phyloP scores from a whole-genome alignment of 2,888 invertebrate species.

The Amitus sp. region DNA sequence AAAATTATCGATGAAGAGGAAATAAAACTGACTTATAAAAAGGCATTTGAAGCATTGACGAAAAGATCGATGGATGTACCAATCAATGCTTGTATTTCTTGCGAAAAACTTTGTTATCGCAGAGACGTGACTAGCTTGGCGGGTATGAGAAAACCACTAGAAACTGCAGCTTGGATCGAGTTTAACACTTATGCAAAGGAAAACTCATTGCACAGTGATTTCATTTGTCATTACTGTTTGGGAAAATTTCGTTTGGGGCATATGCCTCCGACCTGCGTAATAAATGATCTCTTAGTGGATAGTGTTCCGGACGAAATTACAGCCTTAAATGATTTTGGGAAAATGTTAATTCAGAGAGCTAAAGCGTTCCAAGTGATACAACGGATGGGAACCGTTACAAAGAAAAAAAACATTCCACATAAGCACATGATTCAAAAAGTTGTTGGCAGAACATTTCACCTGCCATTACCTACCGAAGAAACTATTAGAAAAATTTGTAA shows the following conservation, averaged over 20 bases:
- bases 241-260: constrained; percentile 35
- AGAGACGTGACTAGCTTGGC: not conserved
- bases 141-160: not conserved
- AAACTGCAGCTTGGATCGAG: not conserved
- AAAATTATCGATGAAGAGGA: not conserved
- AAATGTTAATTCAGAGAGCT: constrained; percentile 49
- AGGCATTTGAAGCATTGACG: not conserved
- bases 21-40: not conserved
- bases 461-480: constrained; percentile 54
- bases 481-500: constrained; percentile 51
- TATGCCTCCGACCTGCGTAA: constrained; percentile 47
- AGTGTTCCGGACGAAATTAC: constrained; percentile 33
- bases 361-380: constrained; percentile 55
- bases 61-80: not conserved
- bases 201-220: not conserved
- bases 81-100: not conserved
- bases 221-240: constrained; percentile 24
- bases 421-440: constrained; percentile 42
- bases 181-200: not conserved
- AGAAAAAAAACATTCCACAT: constrained; percentile 46
- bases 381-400: constrained; percentile 50
- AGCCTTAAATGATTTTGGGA: constrained; percentile 46
- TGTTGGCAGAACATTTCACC: constrained; percentile 49
- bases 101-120: not conserved
- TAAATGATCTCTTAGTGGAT: constrained; percentile 42